These are phyloP conservation scores for Drosophila ficusphila DNA, from an alignment of 1,140 invertebrate species.

Conservation along the genomic window DNA sequence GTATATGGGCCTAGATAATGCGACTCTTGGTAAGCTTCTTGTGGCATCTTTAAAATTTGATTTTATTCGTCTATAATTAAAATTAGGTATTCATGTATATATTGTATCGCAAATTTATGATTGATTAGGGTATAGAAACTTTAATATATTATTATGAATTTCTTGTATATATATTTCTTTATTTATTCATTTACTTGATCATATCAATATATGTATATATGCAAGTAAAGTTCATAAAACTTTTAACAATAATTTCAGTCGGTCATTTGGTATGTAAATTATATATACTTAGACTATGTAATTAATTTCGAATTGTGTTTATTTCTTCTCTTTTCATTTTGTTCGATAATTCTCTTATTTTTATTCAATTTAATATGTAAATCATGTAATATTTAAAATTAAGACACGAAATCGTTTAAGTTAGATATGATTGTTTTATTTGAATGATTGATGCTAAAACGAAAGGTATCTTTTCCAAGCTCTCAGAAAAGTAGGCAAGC, in stretches of 20 bases:
- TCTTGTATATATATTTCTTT: conserved; percentile 71
- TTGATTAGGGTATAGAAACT: conserved; percentile 76
- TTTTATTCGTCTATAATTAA: conserved; percentile 62
- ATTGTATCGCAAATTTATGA: conserved; percentile 74
- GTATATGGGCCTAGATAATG: conserved; percentile 64
- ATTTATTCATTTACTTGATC: conserved; percentile 74
- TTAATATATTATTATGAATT: conserved; percentile 72
- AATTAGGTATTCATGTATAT: conserved; percentile 59
- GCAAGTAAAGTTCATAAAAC: conserved; percentile 82
- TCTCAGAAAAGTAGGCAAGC: not conserved
- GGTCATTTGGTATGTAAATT: conserved; percentile 80
- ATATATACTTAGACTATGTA: conserved; percentile 76
- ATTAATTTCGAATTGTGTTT: conserved; percentile 47
- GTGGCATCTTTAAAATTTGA: conserved; percentile 48
- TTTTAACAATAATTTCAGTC: conserved; percentile 84
- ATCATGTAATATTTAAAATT: conserved; percentile 70
- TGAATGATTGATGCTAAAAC: conserved; percentile 65
- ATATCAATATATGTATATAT: conserved; percentile 80
- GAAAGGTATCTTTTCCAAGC: conserved; percentile 27
- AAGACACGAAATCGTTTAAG: conserved; percentile 74
- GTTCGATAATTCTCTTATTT: conserved; percentile 32
- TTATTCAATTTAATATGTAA: conserved; percentile 51
- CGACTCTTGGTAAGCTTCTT: conserved; percentile 11
- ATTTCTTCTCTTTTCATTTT: conserved; percentile 46
- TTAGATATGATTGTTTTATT: conserved; percentile 79